Evolutionary conservation across 2,797 vertebrate species (phyloP).

Genomic region (Poecilia wingei): DNA sequence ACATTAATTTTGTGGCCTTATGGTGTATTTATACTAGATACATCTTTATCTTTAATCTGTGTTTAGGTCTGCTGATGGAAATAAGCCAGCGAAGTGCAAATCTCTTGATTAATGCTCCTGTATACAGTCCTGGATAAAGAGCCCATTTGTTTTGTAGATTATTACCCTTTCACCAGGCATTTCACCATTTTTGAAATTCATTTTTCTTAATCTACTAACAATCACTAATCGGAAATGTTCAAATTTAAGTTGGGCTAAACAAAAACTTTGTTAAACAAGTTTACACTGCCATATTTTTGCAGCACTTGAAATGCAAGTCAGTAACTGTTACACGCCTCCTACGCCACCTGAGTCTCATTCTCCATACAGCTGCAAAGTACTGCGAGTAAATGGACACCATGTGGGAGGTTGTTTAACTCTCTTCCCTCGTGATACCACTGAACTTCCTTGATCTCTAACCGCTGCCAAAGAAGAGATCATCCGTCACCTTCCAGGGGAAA

Average conservation of each 20-base stretch:
- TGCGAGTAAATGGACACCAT: conserved; percentile 55
- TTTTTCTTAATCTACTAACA: background rate
- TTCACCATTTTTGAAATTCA: background rate
- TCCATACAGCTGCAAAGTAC: background rate
- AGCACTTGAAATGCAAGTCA: background rate
- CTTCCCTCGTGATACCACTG: conserved; percentile 25
- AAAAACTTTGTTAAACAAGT: background rate
- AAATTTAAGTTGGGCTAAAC: background rate
- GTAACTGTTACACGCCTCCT: background rate
- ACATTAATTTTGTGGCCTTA: background rate
- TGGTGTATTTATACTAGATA: background rate
- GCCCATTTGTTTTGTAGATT: background rate
- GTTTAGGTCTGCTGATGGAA: background rate
- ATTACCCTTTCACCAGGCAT: background rate
- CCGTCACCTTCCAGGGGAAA: conserved; percentile 54
- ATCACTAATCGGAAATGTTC: background rate
- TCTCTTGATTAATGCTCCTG: background rate
- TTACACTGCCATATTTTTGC: background rate
- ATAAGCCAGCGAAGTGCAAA: background rate
- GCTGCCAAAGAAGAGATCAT: conserved; percentile 42
- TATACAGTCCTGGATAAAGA: background rate
- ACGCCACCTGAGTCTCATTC: conserved; percentile 35
- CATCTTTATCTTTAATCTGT: background rate
- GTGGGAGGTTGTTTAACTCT: conserved; percentile 43
- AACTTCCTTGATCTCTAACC: conserved; percentile 49